A percentile compares a stretch with the other conserved stretches of the same genome.
Conservation (phyloP, 1,140 invertebrate genomes). For the Drosophila jambulina region DNA sequence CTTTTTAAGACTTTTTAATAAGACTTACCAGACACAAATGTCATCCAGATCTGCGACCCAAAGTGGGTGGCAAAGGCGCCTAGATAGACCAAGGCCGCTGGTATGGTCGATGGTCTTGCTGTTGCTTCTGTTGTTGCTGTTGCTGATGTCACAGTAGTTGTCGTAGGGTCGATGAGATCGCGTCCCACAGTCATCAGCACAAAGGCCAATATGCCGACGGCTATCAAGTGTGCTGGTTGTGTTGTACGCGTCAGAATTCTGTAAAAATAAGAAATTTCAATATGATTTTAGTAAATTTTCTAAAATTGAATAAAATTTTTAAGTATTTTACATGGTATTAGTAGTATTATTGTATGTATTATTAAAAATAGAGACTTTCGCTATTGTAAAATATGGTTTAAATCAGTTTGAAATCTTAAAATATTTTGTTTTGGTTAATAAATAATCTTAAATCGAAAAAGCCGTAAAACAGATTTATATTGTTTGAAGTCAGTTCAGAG, state of each 20-base stretch:
- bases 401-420: no score
- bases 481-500: neutral
- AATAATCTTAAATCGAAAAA: neutral
- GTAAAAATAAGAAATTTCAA: slow-evolving; percentile 52
- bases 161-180: slow-evolving; percentile 82
- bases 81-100: slow-evolving; percentile 89
- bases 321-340: neutral
- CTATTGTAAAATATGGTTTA: no score
- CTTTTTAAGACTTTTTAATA: neutral
- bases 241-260: slow-evolving; percentile 90
- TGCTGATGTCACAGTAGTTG: slow-evolving; percentile 57
- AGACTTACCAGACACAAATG: slow-evolving; percentile 91
- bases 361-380: neutral
- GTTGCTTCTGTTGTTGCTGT: slow-evolving; percentile 23
- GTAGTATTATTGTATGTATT: neutral
- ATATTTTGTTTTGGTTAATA: neutral
- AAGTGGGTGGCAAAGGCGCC: slow-evolving; percentile 91
- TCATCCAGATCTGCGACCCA: slow-evolving; percentile 95
- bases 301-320: neutral
- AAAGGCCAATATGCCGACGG: slow-evolving; percentile 88
- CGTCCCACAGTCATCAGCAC: slow-evolving; percentile 88
- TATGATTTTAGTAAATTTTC: neutral
- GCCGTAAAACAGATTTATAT: neutral
- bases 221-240: slow-evolving; percentile 91
- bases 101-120: slow-evolving; percentile 44